Conservation (phyloP, 2,797 vertebrate species). For the Gila robusta region DNA sequence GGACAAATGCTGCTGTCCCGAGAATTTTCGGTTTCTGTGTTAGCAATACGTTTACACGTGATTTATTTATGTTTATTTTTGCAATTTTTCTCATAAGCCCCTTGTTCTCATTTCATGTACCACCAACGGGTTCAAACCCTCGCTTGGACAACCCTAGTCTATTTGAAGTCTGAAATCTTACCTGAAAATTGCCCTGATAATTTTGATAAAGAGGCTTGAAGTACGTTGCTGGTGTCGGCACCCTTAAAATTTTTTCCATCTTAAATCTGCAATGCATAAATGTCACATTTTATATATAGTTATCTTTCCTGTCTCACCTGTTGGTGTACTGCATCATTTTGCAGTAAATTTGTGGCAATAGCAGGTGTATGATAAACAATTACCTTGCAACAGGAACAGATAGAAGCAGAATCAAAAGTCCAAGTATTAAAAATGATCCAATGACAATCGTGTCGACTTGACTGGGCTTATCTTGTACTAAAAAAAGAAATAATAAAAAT, state of each 20-base stretch:
- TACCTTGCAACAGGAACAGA: slow-evolving; percentile 1
- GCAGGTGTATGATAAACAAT: neutral
- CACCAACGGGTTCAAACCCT: neutral
- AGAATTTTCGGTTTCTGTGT: too few species aligned
- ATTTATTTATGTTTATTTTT: too few species aligned
- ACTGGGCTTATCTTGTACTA: neutral
- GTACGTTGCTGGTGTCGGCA: slow-evolving; percentile 57
- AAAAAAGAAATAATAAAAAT: neutral
- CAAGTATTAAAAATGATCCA: slow-evolving; percentile 10
- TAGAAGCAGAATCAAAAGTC: slow-evolving; percentile 15
- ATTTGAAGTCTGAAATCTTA: slow-evolving; percentile 30
- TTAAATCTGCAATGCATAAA: slow-evolving; percentile 46
- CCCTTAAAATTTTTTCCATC: slow-evolving; percentile 44
- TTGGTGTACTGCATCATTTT: neutral
- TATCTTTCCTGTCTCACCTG: neutral
- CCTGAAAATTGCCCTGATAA: slow-evolving; percentile 60
- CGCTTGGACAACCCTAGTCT: neutral
- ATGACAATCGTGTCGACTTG: neutral
- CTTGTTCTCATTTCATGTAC: neutral
- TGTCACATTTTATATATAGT: neutral
- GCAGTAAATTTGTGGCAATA: neutral
- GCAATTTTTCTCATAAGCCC: neutral
- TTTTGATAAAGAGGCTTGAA: slow-evolving; percentile 57
- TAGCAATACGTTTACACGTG: too few species aligned
- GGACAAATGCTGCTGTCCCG: too few species aligned